Evolutionary conservation across 2,797 vertebrate species (phyloP), one percentile per base, ranked within the genome.

Genomic region (Galagoides demidoff): DNA sequence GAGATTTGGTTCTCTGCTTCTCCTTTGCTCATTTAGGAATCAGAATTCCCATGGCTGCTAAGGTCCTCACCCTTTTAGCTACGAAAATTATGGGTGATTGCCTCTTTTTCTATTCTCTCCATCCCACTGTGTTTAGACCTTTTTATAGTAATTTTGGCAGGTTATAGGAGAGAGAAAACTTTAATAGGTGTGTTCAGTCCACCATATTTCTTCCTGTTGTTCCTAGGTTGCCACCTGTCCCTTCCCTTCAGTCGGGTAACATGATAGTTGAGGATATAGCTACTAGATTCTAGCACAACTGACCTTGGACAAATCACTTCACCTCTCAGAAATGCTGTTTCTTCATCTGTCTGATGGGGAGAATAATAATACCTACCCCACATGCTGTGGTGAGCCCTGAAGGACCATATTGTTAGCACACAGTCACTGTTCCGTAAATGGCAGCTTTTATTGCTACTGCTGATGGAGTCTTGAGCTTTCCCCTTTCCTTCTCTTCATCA

Each of bases 111-210:
- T 19, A 14, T 76, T 74, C 25, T 95, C 29, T 57, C 45, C 11
- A 85, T 59, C n/a, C 45, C 6, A 31, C 34, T 45, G 34, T 17
- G 27, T 77, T 85, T 39, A 19, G 34, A 68, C 19, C 1, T 49
- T 74, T 71, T 66, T 20, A 39, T 66, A 37, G 12, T 52, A 55
- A 66, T 83, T 84, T 92, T 92, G 83, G 43, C 73, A 57, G 34
- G 25, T 81, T 82, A 85, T 61, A 20, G n/a, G 55, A 85, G 61
- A 17, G 29, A 96, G 34, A 55, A 79, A 87, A 96, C 64, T 39
- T 39, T 63, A 81, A 52, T 55, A 66, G 17, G 23, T 81, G 11
- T 78, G 61, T 88, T 82, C 39, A 73, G 22, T 43, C 9, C 45
- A 7, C 27, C 66, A 23, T 43, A 14, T 86, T 92, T 39, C 45